phyloP scores from a whole-genome alignment of 2,888 invertebrate species.

The Temnothorax rugatulus region DNA sequence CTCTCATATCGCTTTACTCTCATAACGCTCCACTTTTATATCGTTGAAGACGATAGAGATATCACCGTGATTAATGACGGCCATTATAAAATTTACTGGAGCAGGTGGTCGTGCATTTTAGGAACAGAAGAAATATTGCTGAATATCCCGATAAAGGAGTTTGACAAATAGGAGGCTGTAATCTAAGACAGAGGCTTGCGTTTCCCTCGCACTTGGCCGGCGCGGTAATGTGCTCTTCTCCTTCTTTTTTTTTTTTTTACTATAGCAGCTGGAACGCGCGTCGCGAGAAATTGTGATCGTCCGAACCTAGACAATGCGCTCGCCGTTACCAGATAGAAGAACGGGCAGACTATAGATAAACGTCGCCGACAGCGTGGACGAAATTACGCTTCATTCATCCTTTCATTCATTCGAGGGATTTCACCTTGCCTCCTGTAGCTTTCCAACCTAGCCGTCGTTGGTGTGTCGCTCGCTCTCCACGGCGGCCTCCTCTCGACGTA shows the following conservation, averaged over 20 bases:
- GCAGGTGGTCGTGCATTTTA: not conserved
- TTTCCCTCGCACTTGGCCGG: constrained; percentile 14
- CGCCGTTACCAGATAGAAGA: not conserved
- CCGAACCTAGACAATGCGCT: constrained; percentile 30
- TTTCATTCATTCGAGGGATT: constrained; percentile 81
- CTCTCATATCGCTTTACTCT: not conserved
- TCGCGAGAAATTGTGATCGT: constrained; percentile 27
- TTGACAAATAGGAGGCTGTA: too few relatives aligned
- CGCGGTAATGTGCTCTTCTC: not conserved
- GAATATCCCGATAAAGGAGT: not conserved
- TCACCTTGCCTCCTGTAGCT: constrained; percentile 52
- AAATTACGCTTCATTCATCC: constrained; percentile 83
- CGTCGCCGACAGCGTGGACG: constrained; percentile 64
- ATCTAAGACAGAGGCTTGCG: not conserved
- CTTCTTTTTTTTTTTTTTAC: constrained; percentile 10
- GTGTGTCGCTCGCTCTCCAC: constrained; percentile 62
- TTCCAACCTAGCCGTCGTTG: constrained; percentile 43
- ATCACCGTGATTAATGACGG: not conserved
- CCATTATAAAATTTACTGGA: not conserved
- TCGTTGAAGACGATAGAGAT: constrained; percentile 1
- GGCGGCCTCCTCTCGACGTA: constrained; percentile 73
- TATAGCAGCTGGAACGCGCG: constrained; percentile 13
- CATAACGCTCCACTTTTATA: not conserved
- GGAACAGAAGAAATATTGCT: not conserved
- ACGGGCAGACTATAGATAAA: constrained; percentile 22